phyloP scores from a whole-genome alignment of 2,797 vertebrate species.

The Atherinosoma microstoma region DNA sequence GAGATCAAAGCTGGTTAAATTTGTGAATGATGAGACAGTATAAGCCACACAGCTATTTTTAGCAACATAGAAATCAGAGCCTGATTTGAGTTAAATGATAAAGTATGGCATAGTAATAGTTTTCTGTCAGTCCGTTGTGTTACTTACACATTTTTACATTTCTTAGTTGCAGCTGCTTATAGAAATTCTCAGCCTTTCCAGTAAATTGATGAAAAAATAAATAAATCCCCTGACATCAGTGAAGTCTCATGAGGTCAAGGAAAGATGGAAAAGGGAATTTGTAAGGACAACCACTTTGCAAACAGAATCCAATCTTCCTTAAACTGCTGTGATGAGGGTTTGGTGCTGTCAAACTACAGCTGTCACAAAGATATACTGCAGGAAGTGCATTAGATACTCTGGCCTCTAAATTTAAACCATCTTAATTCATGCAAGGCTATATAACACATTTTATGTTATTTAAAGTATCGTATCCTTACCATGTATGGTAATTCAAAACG shows the following conservation, averaged over 20 bases:
- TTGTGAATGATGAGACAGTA: not conserved
- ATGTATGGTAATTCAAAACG: no score
- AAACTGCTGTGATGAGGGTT: not conserved
- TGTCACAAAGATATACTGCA: no score
- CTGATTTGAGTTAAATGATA: conserved; percentile 16
- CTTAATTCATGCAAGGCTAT: no score
- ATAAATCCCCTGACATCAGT: not conserved
- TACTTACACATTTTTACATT: not conserved
- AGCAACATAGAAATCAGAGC: not conserved
- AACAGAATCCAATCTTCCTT: not conserved
- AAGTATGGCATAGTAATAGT: not conserved
- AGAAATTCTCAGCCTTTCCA: not conserved
- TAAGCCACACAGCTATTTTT: not conserved
- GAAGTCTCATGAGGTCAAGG: no score
- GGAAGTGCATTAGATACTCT: no score
- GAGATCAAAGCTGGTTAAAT: conserved; percentile 21
- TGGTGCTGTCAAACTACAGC: not conserved
- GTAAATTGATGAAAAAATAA: not conserved
- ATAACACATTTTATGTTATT: no score
- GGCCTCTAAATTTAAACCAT: no score
- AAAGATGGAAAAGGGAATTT: no score
- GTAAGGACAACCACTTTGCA: no score
- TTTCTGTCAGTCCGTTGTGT: not conserved
- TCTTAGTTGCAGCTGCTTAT: not conserved
- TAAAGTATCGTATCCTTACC: no score